A percentile compares a stretch with the other conserved stretches of the same genome.
phyloP scores from a whole-genome alignment of 2,797 vertebrate genomes.

The Alfaro cultratus region DNA sequence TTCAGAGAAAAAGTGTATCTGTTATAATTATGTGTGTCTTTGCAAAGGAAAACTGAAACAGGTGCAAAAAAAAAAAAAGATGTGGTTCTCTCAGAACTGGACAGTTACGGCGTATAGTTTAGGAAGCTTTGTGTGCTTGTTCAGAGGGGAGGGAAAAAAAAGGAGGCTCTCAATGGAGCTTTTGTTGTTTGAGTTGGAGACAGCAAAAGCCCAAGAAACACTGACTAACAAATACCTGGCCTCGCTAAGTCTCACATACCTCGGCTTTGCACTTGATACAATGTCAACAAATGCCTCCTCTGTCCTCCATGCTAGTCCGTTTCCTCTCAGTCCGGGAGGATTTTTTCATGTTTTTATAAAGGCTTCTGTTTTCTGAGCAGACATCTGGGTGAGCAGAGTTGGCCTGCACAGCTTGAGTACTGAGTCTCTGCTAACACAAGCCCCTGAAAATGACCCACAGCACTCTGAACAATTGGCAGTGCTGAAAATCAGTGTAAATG shows the following conservation, averaged over 20 bases:
- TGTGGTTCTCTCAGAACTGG: constrained; percentile 44
- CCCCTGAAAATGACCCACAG: constrained; percentile 34
- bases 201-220: constrained; percentile 77
- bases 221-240: constrained; percentile 82
- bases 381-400: constrained; percentile 66
- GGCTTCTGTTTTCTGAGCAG: constrained; percentile 72
- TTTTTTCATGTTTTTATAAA: constrained; percentile 69
- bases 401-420: constrained; percentile 41
- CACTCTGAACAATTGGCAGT: constrained; percentile 12
- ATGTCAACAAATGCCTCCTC: constrained; percentile 80
- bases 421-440: constrained; percentile 22
- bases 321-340: constrained; percentile 60
- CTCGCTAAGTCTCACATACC: constrained; percentile 78
- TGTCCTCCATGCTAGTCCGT: constrained; percentile 67
- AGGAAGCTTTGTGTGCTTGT: constrained; percentile 77
- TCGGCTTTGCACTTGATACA: constrained; percentile 77
- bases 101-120: constrained; percentile 65
- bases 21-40: not conserved
- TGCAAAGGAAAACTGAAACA: constrained; percentile 50
- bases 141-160: constrained; percentile 33
- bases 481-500: constrained; percentile 15
- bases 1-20: not conserved
- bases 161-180: constrained; percentile 75
- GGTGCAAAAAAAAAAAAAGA: constrained; percentile 57
- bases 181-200: constrained; percentile 81